phyloP scores from a whole-genome alignment of 2,797 vertebrate genomes.

The Antrozous pallidus region DNA sequence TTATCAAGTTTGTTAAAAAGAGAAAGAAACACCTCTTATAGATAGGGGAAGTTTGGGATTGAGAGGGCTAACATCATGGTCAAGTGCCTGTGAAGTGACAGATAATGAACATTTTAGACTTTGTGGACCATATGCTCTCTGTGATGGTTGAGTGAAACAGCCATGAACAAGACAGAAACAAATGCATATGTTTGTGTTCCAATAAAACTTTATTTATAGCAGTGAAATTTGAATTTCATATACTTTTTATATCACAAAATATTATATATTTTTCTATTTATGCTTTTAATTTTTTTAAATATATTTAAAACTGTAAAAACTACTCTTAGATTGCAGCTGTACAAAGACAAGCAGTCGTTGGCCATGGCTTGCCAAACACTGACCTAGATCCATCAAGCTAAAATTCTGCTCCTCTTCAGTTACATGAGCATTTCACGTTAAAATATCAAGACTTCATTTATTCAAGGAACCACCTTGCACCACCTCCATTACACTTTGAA shows the following conservation, averaged over 20 bases:
- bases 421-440: background rate
- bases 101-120: background rate
- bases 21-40: background rate
- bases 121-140: background rate
- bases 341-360: background rate
- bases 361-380: background rate
- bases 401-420: background rate
- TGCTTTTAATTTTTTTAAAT: background rate
- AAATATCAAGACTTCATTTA: background rate
- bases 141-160: background rate
- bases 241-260: background rate
- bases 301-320: background rate
- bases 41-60: background rate
- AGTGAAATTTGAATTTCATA: background rate
- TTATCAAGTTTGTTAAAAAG: background rate
- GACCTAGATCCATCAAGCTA: background rate
- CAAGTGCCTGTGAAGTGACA: background rate
- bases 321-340: background rate
- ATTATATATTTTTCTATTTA: background rate
- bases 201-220: background rate
- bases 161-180: background rate
- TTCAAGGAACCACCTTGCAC: background rate
- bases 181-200: background rate
- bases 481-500: background rate
- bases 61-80: background rate